phyloP scores from a whole-genome alignment of 2,797 vertebrate species.

The Pterois miles region DNA sequence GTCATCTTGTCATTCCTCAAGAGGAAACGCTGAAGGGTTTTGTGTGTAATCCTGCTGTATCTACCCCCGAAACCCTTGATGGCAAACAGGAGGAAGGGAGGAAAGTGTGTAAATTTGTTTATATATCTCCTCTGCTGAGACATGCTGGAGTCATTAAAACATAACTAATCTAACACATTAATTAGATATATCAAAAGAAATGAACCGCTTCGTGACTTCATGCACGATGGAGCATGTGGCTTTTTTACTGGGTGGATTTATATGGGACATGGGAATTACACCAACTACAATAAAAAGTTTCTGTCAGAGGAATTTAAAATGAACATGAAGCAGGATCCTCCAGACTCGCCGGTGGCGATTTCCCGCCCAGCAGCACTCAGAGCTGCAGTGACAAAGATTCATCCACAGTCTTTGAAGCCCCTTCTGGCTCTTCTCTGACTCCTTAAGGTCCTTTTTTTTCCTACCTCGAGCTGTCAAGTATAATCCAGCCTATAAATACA shows the following conservation, averaged over 20 bases:
- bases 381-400: slow-evolving; percentile 55
- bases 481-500: slow-evolving; percentile 45
- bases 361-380: slow-evolving; percentile 43
- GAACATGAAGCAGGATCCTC: slow-evolving; percentile 38
- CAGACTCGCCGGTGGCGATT: slow-evolving; percentile 44
- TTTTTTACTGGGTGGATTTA: slow-evolving; percentile 36
- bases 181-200: slow-evolving; percentile 33
- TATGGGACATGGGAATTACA: slow-evolving; percentile 1
- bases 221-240: not conserved
- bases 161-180: slow-evolving; percentile 18
- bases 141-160: slow-evolving; percentile 33
- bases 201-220: not conserved
- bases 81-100: slow-evolving; percentile 7
- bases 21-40: slow-evolving; percentile 19
- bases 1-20: slow-evolving; percentile 51
- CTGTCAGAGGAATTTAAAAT: slow-evolving; percentile 52
- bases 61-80: not conserved
- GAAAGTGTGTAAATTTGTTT: not conserved
- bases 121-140: slow-evolving; percentile 21
- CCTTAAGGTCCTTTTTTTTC: slow-evolving; percentile 12
- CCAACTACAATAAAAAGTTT: not conserved
- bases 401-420: slow-evolving; percentile 51
- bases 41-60: slow-evolving; percentile 24
- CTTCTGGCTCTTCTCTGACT: slow-evolving; percentile 40
- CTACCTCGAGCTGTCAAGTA: slow-evolving; percentile 34